Evolutionary conservation across 2,797 vertebrate genomes (phyloP), one percentile per base, ranked within the genome.

Genomic region (Acestrorhynchus altus): DNA sequence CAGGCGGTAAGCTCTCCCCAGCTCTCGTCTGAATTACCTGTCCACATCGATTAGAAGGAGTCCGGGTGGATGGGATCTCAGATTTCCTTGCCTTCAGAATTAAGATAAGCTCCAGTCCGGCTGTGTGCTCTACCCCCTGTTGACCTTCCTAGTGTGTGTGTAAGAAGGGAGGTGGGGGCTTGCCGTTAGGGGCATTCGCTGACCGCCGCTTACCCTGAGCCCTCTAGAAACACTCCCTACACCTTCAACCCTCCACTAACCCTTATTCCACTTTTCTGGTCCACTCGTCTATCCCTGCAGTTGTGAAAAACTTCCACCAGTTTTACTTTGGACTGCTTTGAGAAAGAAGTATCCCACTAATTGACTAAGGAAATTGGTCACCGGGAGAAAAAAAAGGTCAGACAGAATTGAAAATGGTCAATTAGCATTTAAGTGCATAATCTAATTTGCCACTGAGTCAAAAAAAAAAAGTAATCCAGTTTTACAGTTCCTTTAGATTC

Each of bases 91-190:
- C 87, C 81, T 87, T 89, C 86, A 88, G 92, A 93, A 93, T 94
- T 93, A 92, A 93, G 93, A 93, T 93, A 94, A 94, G 91, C 92
- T 92, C 82, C 89, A 86, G 88, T 87, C 86, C 87, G 87, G 87
- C 88, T 86, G 87, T 90, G 89, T 88, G 86, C 83, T 87, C 88
- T 90, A 89, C 88, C 89, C 89, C 88, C 85, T 85, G 89, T 89
- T 93, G 91, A 92, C 90, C 90, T 87, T 92, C 88, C 85, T 87
- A 87, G 88, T 8, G 24, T 66, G 20, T 18, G 18, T 76, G 83
- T 70, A 83, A 88, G 76, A 84, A n/a, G 84, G 84, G 84, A 84
- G 86, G 85, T 83, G 87, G 84, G 20, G 24, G 28, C 16, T 60
- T 60, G 57, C 28, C 8, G 26, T 12, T n/a, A 5, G 57, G 57